phyloP scores from a whole-genome alignment of 2,113 vertebrate species.

The Grallaria varia region DNA sequence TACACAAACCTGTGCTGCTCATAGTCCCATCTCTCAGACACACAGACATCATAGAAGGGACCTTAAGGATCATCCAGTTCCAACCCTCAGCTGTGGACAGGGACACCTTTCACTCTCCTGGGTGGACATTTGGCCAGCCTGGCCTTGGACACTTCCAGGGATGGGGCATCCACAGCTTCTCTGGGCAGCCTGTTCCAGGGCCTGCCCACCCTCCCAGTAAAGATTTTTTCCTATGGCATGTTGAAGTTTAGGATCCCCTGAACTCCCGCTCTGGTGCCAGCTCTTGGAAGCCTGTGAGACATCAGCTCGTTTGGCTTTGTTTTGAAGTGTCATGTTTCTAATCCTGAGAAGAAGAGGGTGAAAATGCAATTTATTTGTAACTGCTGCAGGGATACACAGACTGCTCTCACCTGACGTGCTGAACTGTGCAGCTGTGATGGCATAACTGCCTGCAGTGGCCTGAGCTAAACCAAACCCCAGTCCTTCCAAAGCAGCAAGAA shows the following conservation, averaged over 20 bases:
- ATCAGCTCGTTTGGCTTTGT: neutral
- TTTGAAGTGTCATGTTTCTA: neutral
- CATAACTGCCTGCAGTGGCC: neutral
- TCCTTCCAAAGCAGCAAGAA: neutral
- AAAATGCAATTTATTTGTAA: neutral
- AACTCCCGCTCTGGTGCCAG: neutral
- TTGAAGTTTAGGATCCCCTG: neutral
- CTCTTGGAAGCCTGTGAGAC: neutral
- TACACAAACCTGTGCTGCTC: neutral
- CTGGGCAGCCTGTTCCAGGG: neutral
- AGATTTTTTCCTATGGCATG: neutral
- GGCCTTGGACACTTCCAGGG: neutral
- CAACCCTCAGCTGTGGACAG: neutral
- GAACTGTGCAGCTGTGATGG: neutral
- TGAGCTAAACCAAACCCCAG: neutral
- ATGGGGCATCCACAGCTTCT: neutral
- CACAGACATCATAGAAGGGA: neutral
- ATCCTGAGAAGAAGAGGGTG: neutral
- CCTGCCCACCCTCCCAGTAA: neutral
- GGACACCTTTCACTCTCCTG: too few species aligned
- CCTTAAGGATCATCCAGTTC: neutral
- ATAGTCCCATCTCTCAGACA: fast-evolving
- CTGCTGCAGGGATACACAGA: neutral
- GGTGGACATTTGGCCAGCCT: too few species aligned
- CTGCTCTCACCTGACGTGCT: neutral